These are phyloP conservation scores for Neodontobutis hainanensis DNA, from an alignment of 2,113 vertebrate genomes.

Conservation along the genomic window DNA sequence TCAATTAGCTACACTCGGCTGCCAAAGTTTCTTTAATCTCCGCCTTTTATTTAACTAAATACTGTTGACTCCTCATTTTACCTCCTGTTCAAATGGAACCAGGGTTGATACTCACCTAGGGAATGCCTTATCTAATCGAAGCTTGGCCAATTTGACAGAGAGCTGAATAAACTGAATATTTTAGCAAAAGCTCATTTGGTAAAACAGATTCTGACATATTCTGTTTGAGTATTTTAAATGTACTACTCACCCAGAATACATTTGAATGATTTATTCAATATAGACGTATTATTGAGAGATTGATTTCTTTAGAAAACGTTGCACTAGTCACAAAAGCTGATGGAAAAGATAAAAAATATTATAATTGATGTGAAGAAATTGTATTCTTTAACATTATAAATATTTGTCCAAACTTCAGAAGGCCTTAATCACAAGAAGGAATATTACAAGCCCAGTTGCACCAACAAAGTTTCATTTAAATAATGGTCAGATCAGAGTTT, in stretches of 20 bases:
- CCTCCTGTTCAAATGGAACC: conserved; percentile 54
- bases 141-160: conserved; percentile 33
- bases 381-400: too few species aligned
- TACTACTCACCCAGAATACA: conserved; percentile 23
- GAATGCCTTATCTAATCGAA: conserved; percentile 65
- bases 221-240: conserved; percentile 62
- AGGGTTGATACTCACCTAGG: conserved; percentile 64
- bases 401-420: too few species aligned
- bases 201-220: conserved; percentile 43
- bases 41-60: conserved; percentile 77
- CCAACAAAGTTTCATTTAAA: too few species aligned
- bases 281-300: too few species aligned
- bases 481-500: too few species aligned
- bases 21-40: conserved; percentile 75
- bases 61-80: conserved; percentile 69
- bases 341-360: too few species aligned
- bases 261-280: conserved; percentile 31
- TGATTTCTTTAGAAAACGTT: too few species aligned
- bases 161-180: conserved; percentile 61
- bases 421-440: too few species aligned
- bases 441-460: too few species aligned
- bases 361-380: too few species aligned
- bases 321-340: too few species aligned
- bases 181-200: conserved; percentile 42
- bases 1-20: conserved; percentile 71